These are phyloP conservation scores for Apis florea DNA, from an alignment of 1,140 invertebrate species.

Conservation along the genomic window DNA sequence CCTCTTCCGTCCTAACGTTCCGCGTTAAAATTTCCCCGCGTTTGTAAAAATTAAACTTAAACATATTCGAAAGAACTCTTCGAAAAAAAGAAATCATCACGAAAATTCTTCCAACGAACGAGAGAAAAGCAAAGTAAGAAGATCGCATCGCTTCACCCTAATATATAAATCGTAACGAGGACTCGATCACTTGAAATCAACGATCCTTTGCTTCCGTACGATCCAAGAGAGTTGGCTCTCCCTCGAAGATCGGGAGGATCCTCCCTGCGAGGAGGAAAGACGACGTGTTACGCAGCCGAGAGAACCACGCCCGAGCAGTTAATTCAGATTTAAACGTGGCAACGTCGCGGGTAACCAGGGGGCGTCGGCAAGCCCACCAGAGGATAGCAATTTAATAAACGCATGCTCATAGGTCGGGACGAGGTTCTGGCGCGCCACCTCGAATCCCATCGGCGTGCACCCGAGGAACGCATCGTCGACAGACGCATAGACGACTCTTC, in stretches of 20 bases:
- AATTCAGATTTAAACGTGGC: slow-evolving; percentile 71
- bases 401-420: slow-evolving; percentile 55
- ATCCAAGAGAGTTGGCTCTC: no score
- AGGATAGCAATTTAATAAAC: slow-evolving; percentile 73
- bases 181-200: no score
- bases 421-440: slow-evolving; percentile 46
- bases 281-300: slow-evolving; percentile 7
- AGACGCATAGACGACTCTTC: slow-evolving; percentile 47
- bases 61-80: no score
- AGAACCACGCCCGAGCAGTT: slow-evolving; percentile 66
- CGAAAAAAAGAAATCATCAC: no score
- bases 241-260: background rate
- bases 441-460: slow-evolving; percentile 38
- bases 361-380: slow-evolving; percentile 21
- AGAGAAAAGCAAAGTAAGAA: no score
- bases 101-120: no score
- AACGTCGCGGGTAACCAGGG: slow-evolving; percentile 52
- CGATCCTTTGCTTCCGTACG: no score
- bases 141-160: no score
- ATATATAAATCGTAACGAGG: no score
- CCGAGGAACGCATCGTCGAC: slow-evolving; percentile 13
- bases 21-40: no score
- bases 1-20: no score
- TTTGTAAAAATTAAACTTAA: no score
- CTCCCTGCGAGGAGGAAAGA: background rate